A percentile compares a stretch with the other conserved stretches of the same genome.
These are phyloP conservation scores for Poecile atricapillus DNA, from an alignment of 2,113 vertebrate species.

Conservation along the genomic window DNA sequence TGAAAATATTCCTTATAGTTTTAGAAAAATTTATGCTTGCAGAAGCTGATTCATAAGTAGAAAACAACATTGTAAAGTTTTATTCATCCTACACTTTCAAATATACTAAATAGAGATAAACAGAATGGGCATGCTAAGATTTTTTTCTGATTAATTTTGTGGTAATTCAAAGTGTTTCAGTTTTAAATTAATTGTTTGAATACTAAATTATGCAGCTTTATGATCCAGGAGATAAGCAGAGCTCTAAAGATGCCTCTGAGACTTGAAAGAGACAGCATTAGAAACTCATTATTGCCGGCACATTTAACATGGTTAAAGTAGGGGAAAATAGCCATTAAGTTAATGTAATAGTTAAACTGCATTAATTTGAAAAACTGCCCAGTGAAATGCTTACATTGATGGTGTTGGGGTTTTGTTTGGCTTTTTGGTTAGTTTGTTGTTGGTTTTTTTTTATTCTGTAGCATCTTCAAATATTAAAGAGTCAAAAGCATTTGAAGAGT, in stretches of 20 bases:
- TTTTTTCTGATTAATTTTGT: conserved; percentile 73
- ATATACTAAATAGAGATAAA: conserved; percentile 57
- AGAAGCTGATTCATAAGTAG: neutral
- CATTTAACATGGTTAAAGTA: conserved; percentile 83
- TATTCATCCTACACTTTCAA: conserved; percentile 41
- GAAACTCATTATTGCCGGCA: conserved; percentile 80
- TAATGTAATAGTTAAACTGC: conserved; percentile 83
- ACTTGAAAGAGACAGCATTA: conserved; percentile 77
- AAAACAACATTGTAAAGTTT: neutral
- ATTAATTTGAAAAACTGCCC: conserved; percentile 78
- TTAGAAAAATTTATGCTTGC: neutral
- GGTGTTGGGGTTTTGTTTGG: neutral
- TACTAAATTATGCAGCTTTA: conserved; percentile 83
- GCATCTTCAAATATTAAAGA: conserved; percentile 2
- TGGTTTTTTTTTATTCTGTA: neutral
- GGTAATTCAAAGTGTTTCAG: conserved; percentile 69
- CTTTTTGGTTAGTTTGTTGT: neutral
- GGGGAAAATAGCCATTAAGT: conserved; percentile 82
- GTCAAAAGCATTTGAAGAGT: neutral
- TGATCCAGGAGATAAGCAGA: conserved; percentile 81
- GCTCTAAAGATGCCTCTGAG: conserved; percentile 81
- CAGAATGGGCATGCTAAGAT: conserved; percentile 40
- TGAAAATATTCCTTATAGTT: neutral
- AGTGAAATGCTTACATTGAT: conserved; percentile 54
- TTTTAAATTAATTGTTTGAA: conserved; percentile 84